Base-by-base conservation (phyloP, 2,888 invertebrate species). In the Cremastinae sp. region DNA sequence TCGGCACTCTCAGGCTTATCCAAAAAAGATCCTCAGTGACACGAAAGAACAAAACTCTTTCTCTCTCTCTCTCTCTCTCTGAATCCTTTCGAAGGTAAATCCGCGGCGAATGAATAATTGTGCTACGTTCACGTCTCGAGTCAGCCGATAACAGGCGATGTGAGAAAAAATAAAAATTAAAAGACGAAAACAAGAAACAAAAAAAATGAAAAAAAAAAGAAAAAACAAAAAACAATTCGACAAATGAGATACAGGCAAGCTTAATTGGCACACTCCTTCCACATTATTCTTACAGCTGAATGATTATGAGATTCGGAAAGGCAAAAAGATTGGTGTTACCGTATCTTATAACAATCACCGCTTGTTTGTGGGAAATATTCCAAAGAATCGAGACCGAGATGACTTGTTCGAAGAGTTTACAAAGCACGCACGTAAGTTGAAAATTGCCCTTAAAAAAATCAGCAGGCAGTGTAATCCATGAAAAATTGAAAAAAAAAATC, bases 301-400 rank as follows among this genome's bases (percentile, higher is more conserved):
- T 96, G 97, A 97, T 95, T 96, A 96, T 95, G 98, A 98, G 96
- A 97, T 98, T 95, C 96, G 96, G 94, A 97, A 97, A 94, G 97
- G 97, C 94, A 98, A 98, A 96, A 96, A 96, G 95, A 96, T 98
- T 95, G 98, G 98, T 94, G 97, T 98, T 92, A 98, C 97, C 93
- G 95, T 98, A 94, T 98, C 98, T 93, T 97, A 97, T 95, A 98
- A 98, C 95, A 98, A 98, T 96, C 97, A 97, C 94, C 96, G 98
- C 94, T 96, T 98, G 94, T 98, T 98, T 96, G 97, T 98, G 94
- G 98, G 98, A 93, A 98, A 98, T 97, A 98, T 98, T 95, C 98
- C 98, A 94, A 98, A 98, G 96, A 97, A 96, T 95, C 97, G 97
- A 95, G 97, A 97, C 95, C 96, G 96, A 94, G 97, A 97, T 93